Evolutionary conservation across 2,113 vertebrate species (phyloP), one percentile per base, ranked within the genome.

Genomic region (Morone chrysops): DNA sequence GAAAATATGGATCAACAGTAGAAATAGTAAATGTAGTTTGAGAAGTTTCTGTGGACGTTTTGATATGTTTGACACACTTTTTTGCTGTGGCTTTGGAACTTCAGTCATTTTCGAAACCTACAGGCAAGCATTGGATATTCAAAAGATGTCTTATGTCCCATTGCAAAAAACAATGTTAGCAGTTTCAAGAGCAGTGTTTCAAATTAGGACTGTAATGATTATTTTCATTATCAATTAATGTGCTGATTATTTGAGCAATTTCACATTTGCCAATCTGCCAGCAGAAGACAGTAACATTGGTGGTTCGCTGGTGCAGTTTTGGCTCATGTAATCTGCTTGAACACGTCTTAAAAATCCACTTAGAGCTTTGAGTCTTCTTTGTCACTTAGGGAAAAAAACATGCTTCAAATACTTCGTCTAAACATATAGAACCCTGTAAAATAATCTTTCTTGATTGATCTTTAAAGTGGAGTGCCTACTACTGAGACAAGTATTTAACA

Each of bases 401-500:
- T 9, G n/a, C 22, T 66, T 78, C 17, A 65, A 70, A 83, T 38
- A 56, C 18, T 10, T 48, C 2, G 67, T 67, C 22, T 12, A 25
- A 71, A 75, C 75, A 59, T 45, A 16, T 4, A 81, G 47, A 75
- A 10, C 53, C n/a, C 22, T 62, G 14, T 43, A 41, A 89, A 89
- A 80, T 20, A 63, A 79, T 48, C 61, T 20, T 4, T 4, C 13
- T 41, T 65, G 70, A 88, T 43, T 83, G 78, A 89, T 92, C 81
- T 89, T 81, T 59, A 53, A 81, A 86, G 75, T 31, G 8, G 25
- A 72, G 31, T 5, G 36, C 50, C 50, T 57, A 50, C 70, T 47
- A 14, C 53, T 53, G 59, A 87, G 66, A 65, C 77, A 73, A 70
- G 81, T 63, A 47, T 81, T 78, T 72, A 75, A 75, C 87, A 87